Evolutionary conservation across 2,797 vertebrate genomes (phyloP).

Genomic region (Ataeniobius toweri): DNA sequence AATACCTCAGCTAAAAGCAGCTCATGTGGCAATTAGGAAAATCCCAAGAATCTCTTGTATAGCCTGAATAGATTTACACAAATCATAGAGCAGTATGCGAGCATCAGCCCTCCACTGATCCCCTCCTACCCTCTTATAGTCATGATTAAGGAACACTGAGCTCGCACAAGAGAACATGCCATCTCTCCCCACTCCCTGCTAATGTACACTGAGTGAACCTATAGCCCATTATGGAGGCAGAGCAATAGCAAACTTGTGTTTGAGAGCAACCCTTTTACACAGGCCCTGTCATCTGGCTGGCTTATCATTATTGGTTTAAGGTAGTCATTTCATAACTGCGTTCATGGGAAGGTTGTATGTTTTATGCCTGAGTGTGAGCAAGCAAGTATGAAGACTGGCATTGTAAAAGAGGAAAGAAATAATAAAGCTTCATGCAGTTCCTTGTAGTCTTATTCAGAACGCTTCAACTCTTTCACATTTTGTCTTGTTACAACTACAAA

Average conservation of each 20-base stretch:
- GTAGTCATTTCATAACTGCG: conserved; percentile 57
- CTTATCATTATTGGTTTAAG: conserved; percentile 63
- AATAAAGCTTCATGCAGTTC: conserved; percentile 74
- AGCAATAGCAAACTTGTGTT: conserved; percentile 56
- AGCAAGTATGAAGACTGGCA: conserved; percentile 30
- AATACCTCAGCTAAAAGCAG: conserved; percentile 16
- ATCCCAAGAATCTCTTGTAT: conserved; percentile 29
- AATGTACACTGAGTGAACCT: conserved; percentile 70
- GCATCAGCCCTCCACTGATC: conserved; percentile 42
- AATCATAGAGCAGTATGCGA: conserved; percentile 42
- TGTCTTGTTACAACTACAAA: neutral
- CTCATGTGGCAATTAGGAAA: conserved; percentile 27
- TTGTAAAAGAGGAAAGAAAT: conserved; percentile 30
- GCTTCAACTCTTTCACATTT: neutral
- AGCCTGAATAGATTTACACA: conserved; percentile 47
- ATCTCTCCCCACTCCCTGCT: conserved; percentile 40
- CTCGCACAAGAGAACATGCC: conserved; percentile 41
- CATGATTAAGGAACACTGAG: conserved; percentile 61
- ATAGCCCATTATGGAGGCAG: conserved; percentile 60
- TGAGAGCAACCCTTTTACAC: conserved; percentile 63
- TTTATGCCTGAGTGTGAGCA: conserved; percentile 28
- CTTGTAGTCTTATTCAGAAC: neutral
- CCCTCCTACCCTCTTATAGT: conserved; percentile 47
- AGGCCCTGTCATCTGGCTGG: conserved; percentile 54
- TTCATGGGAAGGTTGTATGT: conserved; percentile 45